Base-by-base conservation (phyloP, 2,797 vertebrate genomes). In the Cottoperca gobio region DNA sequence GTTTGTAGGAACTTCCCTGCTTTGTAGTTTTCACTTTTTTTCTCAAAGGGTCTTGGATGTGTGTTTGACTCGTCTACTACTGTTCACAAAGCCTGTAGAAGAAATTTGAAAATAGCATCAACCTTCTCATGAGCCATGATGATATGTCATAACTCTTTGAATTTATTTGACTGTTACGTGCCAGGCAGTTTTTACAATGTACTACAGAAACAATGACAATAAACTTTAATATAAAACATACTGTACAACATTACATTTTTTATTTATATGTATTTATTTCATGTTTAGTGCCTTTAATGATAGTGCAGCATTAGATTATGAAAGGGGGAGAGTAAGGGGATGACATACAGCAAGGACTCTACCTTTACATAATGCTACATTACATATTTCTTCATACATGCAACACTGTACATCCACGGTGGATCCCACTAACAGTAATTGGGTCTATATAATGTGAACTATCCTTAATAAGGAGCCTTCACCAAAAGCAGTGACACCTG, bases 401-500 rank as follows among this genome's bases (percentile, higher is more conserved):
- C 3, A 23, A 40, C 39, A 11, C 28, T 49, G 23, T 28, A 35
- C 24, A 37, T 42, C 57, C 4, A 4, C 4, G 3, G 19, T 23
- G 35, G 59, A 48, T 54, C 31, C 17, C 23, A 23, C 28, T 1
- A 50, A 39, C 49, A 37, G 23, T 71, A 81, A 70, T 39, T 77
- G 65, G 53, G 2, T 55, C 31, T n/a, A 43, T 58, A 16, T 40
- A 55, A 40, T 40, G 28, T 61, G 26, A 82, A 54, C 54, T 50
- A 31, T 48, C 10, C 46, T 42, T 69, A 78, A 65, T 73, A 65
- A 60, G 61, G 39, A 52, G 11, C 43, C 42, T 46, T 73, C 10
- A 9, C 52, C 31, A 43, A 69, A 59, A 58, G 54, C 53, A 33
- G 8, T 50, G 67, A 70, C 45, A 70, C 71, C 73, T 73, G 62